These are phyloP conservation scores for Galbula dea DNA, from an alignment of 2,113 vertebrate genomes.

Conservation along the genomic window DNA sequence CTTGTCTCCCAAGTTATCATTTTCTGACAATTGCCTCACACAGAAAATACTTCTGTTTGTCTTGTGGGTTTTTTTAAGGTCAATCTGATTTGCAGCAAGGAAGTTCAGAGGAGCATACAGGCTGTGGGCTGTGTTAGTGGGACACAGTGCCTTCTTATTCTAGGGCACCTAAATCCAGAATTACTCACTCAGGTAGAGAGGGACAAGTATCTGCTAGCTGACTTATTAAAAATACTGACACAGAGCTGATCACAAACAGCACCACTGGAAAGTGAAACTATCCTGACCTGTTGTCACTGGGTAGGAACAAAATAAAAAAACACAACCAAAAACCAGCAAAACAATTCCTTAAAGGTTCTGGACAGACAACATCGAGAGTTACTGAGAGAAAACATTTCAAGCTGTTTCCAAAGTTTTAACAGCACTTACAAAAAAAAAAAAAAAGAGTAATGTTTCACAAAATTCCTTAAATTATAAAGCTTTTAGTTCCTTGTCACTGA, in stretches of 20 bases:
- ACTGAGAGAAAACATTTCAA: background rate
- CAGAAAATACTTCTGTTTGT: background rate
- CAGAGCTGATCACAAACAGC: background rate
- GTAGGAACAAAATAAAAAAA: too few relatives aligned
- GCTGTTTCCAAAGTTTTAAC: background rate
- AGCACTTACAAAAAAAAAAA: background rate
- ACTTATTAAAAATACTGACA: background rate
- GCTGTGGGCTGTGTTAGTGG: background rate
- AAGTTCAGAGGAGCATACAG: background rate
- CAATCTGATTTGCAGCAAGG: background rate
- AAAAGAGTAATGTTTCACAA: background rate
- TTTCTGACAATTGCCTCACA: background rate
- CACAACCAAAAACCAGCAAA: background rate
- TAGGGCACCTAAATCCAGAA: background rate
- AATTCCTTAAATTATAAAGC: background rate
- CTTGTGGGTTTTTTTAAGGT: background rate
- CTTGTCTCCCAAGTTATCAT: background rate
- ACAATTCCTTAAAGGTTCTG: background rate
- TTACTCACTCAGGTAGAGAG: background rate
- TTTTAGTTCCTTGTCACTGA: background rate
- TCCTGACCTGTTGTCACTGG: background rate
- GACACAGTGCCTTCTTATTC: background rate
- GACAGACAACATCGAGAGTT: background rate
- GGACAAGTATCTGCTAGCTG: background rate
- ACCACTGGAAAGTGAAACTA: background rate